A percentile compares a stretch with the other conserved stretches of the same genome.
Conservation (phyloP, 2,113 vertebrate genomes). For the Hucho hucho region DNA sequence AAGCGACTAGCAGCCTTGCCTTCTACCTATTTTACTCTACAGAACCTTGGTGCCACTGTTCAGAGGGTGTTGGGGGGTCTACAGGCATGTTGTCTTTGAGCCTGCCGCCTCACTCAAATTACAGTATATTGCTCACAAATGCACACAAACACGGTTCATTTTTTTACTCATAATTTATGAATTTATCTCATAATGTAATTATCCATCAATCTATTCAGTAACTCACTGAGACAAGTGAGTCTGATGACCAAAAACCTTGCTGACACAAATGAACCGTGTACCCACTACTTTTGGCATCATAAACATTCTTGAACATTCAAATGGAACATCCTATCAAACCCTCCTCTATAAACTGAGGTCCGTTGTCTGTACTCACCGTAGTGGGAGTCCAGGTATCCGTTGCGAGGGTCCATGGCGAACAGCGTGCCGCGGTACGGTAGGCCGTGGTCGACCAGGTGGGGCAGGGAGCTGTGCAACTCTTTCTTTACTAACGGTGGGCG, state of each 20-base stretch:
- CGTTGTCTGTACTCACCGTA: slow-evolving; percentile 83
- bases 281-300: too few species aligned
- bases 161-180: too few species aligned
- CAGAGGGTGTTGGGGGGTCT: not conserved
- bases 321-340: not conserved
- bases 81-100: slow-evolving; percentile 47
- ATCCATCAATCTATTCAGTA: too few species aligned
- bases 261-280: too few species aligned
- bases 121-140: not conserved
- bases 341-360: too few species aligned
- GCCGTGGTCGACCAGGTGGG: slow-evolving; percentile 87
- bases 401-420: slow-evolving; percentile 94
- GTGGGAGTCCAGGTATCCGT: slow-evolving; percentile 92
- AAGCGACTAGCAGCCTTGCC: slow-evolving; percentile 81
- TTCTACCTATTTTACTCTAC: slow-evolving; percentile 77
- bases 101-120: not conserved
- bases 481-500: slow-evolving; percentile 94
- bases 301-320: not conserved
- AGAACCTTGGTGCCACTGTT: slow-evolving; percentile 37
- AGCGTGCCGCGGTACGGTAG: slow-evolving; percentile 89
- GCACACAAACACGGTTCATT: not conserved
- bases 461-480: slow-evolving; percentile 89
- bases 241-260: too few species aligned
- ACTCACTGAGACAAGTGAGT: too few species aligned
- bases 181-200: too few species aligned